Evolutionary conservation across 1,140 invertebrate genomes (phyloP).

Genomic region (Drosophila arawakana): DNA sequence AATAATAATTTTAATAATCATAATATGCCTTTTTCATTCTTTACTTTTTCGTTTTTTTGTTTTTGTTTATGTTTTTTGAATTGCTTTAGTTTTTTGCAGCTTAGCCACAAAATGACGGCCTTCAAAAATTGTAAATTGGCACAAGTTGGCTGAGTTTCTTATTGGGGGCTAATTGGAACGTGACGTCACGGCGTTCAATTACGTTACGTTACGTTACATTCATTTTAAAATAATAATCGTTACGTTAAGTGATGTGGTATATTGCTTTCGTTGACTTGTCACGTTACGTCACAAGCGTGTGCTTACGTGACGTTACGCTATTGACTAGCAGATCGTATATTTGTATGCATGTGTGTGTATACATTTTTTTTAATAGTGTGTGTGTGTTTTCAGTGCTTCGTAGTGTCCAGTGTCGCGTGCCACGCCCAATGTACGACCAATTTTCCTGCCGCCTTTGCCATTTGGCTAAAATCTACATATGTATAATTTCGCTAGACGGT

Average conservation of each 20-base stretch:
- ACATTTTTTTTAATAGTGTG: neutral
- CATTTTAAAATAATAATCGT: neutral
- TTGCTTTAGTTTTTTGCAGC: slow-evolving; percentile 39
- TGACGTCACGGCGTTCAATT: slow-evolving; percentile 19
- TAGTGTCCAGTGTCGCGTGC: slow-evolving; percentile 12
- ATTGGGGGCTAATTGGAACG: slow-evolving; percentile 14
- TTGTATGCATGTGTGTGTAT: slow-evolving; percentile 4
- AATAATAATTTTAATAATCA: slow-evolving; percentile 25
- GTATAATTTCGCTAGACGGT: slow-evolving; percentile 71
- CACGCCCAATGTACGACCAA: slow-evolving; percentile 36
- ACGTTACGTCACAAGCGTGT: neutral
- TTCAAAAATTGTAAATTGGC: slow-evolving; percentile 34
- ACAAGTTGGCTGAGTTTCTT: slow-evolving; percentile 26
- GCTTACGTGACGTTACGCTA: slow-evolving; percentile 28
- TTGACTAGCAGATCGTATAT: slow-evolving; percentile 39
- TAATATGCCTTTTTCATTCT: slow-evolving; percentile 44
- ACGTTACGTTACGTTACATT: slow-evolving; percentile 14
- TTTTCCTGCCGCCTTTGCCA: slow-evolving; percentile 37
- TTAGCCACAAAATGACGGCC: slow-evolving; percentile 44
- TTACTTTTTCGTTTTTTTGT: slow-evolving; percentile 10
- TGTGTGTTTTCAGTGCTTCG: neutral
- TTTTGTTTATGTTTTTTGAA: slow-evolving; percentile 29
- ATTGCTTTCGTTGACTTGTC: neutral
- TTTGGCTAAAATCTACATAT: slow-evolving; percentile 52
- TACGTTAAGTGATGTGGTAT: neutral